phyloP scores from a whole-genome alignment of 2,113 vertebrate genomes.

The Myotis yumanensis region DNA sequence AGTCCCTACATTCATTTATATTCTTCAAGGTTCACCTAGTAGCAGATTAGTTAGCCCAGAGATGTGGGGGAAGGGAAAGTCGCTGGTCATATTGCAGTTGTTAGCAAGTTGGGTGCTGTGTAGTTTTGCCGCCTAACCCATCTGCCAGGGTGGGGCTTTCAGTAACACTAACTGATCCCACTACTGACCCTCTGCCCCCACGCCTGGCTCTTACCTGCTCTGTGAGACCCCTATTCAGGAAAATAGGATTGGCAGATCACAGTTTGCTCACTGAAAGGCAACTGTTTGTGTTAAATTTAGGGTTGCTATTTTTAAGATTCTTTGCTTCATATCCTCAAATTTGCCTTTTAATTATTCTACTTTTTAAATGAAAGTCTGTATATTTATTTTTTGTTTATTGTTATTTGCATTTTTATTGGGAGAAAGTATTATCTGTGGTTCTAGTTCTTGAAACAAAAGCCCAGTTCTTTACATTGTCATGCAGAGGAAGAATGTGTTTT shows the following conservation, averaged over 20 bases:
- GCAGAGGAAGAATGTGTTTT: not conserved
- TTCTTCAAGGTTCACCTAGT: not conserved
- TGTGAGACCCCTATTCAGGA: not conserved
- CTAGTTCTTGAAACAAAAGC: constrained; percentile 42
- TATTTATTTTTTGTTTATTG: not conserved
- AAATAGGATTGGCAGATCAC: not conserved
- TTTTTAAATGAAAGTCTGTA: not conserved
- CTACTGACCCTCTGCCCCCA: not conserved
- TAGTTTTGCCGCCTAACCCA: not conserved
- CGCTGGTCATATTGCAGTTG: not conserved
- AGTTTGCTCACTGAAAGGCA: not conserved
- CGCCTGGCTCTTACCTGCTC: not conserved
- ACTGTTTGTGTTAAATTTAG: not conserved
- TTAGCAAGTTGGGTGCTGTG: not conserved
- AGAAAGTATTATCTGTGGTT: not conserved
- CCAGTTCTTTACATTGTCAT: not conserved
- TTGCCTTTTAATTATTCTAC: constrained; percentile 23
- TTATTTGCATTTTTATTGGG: not conserved
- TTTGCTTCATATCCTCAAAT: not conserved
- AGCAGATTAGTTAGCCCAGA: not conserved
- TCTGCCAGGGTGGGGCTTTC: not conserved
- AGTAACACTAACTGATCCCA: not conserved
- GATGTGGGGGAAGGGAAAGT: not conserved
- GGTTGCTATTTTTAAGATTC: not conserved
- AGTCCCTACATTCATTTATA: not conserved